These are phyloP conservation scores for Callyntrura guangdongensis DNA, from an alignment of 2,888 invertebrate genomes.

Conservation along the genomic window DNA sequence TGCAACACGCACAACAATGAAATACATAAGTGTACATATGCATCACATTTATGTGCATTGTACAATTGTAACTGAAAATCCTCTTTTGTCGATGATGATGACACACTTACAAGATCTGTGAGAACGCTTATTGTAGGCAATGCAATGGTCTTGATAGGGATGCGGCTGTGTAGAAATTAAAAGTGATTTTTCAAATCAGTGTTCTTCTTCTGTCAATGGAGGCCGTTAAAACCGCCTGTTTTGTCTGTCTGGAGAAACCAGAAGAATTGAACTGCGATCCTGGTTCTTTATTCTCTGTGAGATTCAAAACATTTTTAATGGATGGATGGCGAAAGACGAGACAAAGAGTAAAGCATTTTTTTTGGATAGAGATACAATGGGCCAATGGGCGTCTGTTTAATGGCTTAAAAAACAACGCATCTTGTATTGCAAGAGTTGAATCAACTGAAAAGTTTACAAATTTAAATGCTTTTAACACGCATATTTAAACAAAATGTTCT, in stretches of 20 bases:
- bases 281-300: background rate
- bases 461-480: background rate
- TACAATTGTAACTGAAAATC: background rate
- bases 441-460: background rate
- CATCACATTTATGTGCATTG: background rate
- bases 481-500: too few species aligned
- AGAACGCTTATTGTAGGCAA: background rate
- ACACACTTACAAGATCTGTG: background rate
- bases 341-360: background rate
- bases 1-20: background rate
- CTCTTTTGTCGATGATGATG: too few species aligned
- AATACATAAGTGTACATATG: background rate
- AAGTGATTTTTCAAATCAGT: conserved; percentile 1
- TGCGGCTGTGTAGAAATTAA: background rate
- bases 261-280: background rate
- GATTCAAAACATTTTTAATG: background rate
- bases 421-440: too few species aligned
- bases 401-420: background rate
- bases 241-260: background rate
- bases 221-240: background rate
- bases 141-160: conserved; percentile 2
- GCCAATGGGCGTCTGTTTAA: background rate
- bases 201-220: background rate
- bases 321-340: background rate
- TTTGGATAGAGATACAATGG: background rate